Conservation (phyloP, 2,797 vertebrate species). For the Masticophis lateralis region DNA sequence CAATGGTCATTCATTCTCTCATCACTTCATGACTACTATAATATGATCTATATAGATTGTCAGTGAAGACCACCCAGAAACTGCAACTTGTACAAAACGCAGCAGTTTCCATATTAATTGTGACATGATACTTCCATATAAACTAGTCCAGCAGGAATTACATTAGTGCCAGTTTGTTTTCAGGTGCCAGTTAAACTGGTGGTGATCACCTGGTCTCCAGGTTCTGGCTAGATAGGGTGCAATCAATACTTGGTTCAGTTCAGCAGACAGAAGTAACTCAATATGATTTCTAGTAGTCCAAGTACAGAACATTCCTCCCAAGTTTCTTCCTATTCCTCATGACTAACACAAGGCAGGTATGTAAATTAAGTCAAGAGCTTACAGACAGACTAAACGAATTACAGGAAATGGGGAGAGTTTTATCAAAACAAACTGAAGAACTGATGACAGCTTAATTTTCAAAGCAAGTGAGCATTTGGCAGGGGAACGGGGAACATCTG, state of each 20-base stretch:
- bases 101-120: neutral
- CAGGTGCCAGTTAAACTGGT: neutral
- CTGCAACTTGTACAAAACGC: too few species aligned
- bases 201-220: neutral
- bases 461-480: neutral
- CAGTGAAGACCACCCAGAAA: neutral
- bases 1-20: neutral
- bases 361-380: slow-evolving; percentile 6
- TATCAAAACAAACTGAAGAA: neutral
- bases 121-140: neutral
- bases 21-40: neutral
- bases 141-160: neutral
- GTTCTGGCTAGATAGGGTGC: neutral
- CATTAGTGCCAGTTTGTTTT: neutral
- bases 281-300: neutral
- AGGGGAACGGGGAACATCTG: neutral
- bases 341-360: neutral
- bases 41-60: neutral
- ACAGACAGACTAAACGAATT: neutral
- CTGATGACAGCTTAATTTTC: neutral
- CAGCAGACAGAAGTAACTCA: neutral
- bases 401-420: neutral
- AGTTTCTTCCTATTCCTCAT: neutral
- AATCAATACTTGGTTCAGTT: neutral
- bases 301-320: neutral